Evolutionary conservation across 1,140 invertebrate species (phyloP), one percentile per base, ranked within the genome.

Genomic region (Diachasmimorpha longicaudata): DNA sequence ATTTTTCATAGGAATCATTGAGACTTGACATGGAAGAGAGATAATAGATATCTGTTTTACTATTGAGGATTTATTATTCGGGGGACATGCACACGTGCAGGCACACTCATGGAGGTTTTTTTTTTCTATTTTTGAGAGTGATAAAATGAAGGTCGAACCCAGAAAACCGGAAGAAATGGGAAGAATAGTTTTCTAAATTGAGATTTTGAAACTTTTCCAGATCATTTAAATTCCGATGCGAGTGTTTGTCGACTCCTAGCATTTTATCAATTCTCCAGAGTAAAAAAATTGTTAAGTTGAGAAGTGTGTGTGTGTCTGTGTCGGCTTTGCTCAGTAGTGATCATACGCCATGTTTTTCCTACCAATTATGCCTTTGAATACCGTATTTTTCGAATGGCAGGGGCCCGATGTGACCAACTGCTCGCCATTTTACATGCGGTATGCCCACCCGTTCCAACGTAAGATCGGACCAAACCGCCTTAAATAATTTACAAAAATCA

Each of bases 381-480:
- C 58, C 58, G 58, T 63, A 63, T 63, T 63, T 63, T 63, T 63
- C 58, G 19, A 25, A 25, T 63, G 58, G 58, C 58, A 25, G 16
- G 46, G 2, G 52, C 52, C 4, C 6, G 31, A 6, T 2, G 31
- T 31, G 31, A 31, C 2, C 6, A 31, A 55, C 14, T 55, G 48
- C n/a, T 14, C 4, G n/a, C n/a, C n/a, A 19, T 55, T 16, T 55
- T 55, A 23, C 11, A 63, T 63, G 58, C 58, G 58, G 58, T 63
- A 63, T 63, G 58, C 58, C 58, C 58, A 25, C 58, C 58, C 58
- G 58, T 63, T 63, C 58, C 58, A 63, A 31, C 23, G 58, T 72
- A 72, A 72, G 44, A 72, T 58, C 52, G 70, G 70, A 72, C 70
- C 70, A 72, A 72, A 55, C 48, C 70, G 70, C 70, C 70, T 72